Evolutionary conservation across 2,888 invertebrate species (phyloP).

Genomic region (Steinernema carpocapsae): DNA sequence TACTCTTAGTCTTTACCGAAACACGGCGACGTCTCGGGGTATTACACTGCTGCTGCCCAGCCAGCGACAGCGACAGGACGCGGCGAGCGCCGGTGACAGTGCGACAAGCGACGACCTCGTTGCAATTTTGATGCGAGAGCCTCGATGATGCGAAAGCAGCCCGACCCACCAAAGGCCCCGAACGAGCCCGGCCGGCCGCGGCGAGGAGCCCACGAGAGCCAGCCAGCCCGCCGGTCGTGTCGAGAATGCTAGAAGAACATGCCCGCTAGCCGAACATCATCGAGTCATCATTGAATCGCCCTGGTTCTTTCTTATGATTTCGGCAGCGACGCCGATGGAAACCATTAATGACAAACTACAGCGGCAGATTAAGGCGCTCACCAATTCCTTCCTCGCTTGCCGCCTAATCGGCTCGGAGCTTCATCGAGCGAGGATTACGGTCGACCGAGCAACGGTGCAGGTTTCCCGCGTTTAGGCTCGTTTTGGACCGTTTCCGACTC

Average conservation of each 20-base stretch:
- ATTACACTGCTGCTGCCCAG: constrained; percentile 1
- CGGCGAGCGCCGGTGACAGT: too few relatives aligned
- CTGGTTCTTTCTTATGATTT: constrained; percentile 19
- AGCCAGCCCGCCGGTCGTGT: neutral
- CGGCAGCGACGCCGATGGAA: neutral
- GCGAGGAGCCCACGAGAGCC: neutral
- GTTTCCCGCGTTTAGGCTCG: too few relatives aligned
- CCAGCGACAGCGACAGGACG: too few relatives aligned
- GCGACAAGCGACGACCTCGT: constrained; percentile 19
- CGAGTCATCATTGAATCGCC: constrained; percentile 20
- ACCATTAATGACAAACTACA: constrained; percentile 15
- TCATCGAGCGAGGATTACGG: too few relatives aligned
- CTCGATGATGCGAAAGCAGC: neutral
- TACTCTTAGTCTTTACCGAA: constrained; percentile 28
- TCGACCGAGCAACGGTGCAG: too few relatives aligned
- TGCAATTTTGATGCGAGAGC: constrained; percentile 10
- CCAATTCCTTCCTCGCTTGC: too few relatives aligned
- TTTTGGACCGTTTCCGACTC: too few relatives aligned
- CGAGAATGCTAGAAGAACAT: neutral
- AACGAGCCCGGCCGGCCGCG: neutral
- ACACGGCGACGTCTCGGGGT: constrained; percentile 12
- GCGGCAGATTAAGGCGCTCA: neutral
- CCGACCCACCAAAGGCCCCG: too few relatives aligned
- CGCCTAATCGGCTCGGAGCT: too few relatives aligned
- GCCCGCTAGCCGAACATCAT: neutral